A percentile compares a stretch with the other conserved stretches of the same genome.
Conservation (phyloP, 64 coral and sea anemone genomes). For the Platygyra sinensis region DNA sequence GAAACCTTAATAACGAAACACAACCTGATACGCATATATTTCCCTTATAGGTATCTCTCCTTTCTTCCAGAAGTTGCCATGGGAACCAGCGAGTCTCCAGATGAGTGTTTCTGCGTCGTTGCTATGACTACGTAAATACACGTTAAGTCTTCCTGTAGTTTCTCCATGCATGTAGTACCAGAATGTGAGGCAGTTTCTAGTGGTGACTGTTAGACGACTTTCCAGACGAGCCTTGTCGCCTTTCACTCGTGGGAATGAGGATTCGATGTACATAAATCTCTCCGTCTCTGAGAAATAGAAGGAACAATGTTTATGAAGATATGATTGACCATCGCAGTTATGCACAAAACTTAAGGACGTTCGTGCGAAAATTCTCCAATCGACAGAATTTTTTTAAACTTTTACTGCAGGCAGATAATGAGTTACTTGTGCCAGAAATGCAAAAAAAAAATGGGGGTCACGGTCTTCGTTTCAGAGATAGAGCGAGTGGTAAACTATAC, state of each 20-base stretch:
- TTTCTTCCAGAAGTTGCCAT: constrained; percentile 18
- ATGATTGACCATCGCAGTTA: too few species aligned
- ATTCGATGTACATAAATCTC: constrained; percentile 11
- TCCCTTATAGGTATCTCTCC: constrained; percentile 36
- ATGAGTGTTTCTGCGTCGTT: constrained; percentile 18
- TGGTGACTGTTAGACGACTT: constrained; percentile 4
- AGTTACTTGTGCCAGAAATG: too few species aligned
- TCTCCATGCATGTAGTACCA: constrained; percentile 44
- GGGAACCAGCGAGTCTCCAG: constrained; percentile 56
- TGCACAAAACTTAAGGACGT: too few species aligned
- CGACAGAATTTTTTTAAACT: too few species aligned
- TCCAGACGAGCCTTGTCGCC: neutral
- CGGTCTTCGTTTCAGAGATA: too few species aligned
- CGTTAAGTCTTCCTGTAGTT: constrained; percentile 42
- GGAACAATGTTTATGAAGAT: too few species aligned
- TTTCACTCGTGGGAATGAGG: constrained; percentile 4
- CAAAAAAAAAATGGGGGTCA: too few species aligned
- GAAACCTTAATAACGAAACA: too few species aligned
- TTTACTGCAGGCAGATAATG: too few species aligned
- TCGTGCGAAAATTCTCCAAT: too few species aligned
- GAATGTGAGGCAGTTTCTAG: constrained; percentile 54
- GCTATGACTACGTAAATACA: constrained; percentile 5
- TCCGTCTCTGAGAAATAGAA: neutral
- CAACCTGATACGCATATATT: constrained; percentile 40
- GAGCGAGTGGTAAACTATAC: too few species aligned